phyloP scores from a whole-genome alignment of 2,797 vertebrate genomes.

The Pagetopsis macropterus region DNA sequence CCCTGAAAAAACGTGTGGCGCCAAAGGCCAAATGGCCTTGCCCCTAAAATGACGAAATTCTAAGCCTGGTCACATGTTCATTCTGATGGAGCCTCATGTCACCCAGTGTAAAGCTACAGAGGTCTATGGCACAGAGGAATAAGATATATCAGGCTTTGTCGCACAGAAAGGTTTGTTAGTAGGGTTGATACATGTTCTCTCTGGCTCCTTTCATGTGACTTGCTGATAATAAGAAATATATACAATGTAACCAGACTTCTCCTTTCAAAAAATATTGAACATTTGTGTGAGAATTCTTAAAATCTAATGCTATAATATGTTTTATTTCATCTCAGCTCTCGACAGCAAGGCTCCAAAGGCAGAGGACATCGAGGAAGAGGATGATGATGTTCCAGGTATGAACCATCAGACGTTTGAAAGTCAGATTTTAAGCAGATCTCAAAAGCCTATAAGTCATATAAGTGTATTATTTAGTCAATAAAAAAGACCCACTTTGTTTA shows the following conservation, averaged over 20 bases:
- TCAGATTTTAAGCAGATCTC: not conserved
- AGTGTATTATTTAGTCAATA: not conserved
- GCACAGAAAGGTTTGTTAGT: not conserved
- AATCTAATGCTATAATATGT: not conserved
- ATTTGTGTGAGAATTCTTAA: not conserved
- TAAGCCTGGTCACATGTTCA: not conserved
- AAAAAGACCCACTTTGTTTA: not conserved
- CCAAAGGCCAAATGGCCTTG: too few species aligned
- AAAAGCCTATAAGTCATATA: too few species aligned
- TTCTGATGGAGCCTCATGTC: not conserved
- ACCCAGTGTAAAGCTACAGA: not conserved
- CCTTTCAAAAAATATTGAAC: not conserved
- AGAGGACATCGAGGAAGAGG: constrained; percentile 97
- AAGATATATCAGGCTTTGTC: not conserved
- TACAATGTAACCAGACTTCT: not conserved
- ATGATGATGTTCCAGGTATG: constrained; percentile 96
- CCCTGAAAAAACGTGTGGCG: too few species aligned
- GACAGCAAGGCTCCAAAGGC: constrained; percentile 94
- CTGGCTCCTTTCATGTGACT: not conserved
- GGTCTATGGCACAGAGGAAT: not conserved
- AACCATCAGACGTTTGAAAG: not conserved
- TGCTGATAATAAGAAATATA: not conserved
- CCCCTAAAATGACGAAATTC: too few species aligned
- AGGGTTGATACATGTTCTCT: not conserved
- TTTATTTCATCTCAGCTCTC: constrained; percentile 83